A percentile compares a stretch with the other conserved stretches of the same genome.
phyloP scores from a whole-genome alignment of 2,888 invertebrate species.

The Oligia strigilis region DNA sequence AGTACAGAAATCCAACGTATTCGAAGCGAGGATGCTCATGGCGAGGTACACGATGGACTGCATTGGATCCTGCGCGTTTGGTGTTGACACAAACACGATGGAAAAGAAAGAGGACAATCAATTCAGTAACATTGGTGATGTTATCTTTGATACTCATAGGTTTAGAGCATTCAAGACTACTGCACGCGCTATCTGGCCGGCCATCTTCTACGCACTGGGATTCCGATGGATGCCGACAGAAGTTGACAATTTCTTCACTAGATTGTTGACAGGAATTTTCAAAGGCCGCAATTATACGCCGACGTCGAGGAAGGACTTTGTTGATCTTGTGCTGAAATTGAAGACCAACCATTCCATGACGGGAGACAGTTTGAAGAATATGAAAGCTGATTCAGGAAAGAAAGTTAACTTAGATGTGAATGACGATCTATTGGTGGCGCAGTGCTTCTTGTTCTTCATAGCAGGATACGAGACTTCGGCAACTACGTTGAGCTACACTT shows the following conservation, averaged over 20 bases:
- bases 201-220: slow-evolving; percentile 76
- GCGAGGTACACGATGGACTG: slow-evolving; percentile 80
- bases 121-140: slow-evolving; percentile 71
- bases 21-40: slow-evolving; percentile 72
- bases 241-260: slow-evolving; percentile 71
- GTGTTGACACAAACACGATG: slow-evolving; percentile 78
- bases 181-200: slow-evolving; percentile 76
- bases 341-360: slow-evolving; percentile 70
- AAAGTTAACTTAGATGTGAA: slow-evolving; percentile 75
- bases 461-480: slow-evolving; percentile 81
- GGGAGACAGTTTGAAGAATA: slow-evolving; percentile 75
- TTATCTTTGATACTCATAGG: slow-evolving; percentile 71
- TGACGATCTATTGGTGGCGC: slow-evolving; percentile 86
- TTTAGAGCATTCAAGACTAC: slow-evolving; percentile 69
- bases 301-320: slow-evolving; percentile 76
- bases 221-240: slow-evolving; percentile 69
- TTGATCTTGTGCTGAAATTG: slow-evolving; percentile 77
- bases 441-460: slow-evolving; percentile 87
- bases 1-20: slow-evolving; percentile 42
- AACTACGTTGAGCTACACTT: slow-evolving; percentile 68
- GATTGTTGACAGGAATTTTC: slow-evolving; percentile 71
- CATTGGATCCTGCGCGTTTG: slow-evolving; percentile 78
- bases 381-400: slow-evolving; percentile 66
- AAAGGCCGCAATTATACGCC: slow-evolving; percentile 71
- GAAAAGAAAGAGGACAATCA: slow-evolving; percentile 68